Evolutionary conservation across 2,113 vertebrate species (phyloP).

Genomic region (Ondatra zibethicus): DNA sequence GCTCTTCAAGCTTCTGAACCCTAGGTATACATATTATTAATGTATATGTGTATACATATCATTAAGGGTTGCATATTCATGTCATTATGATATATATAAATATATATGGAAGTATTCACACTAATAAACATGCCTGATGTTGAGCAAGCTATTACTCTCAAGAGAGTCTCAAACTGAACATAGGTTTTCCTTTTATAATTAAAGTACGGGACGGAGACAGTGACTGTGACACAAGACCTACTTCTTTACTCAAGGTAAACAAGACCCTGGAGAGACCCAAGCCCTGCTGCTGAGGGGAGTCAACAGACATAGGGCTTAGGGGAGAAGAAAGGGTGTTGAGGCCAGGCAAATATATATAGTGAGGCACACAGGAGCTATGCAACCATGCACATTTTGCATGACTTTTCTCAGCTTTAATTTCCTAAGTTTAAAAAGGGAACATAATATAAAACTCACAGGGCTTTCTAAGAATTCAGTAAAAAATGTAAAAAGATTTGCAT

Average conservation of each 20-base stretch:
- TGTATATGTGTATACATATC: neutral
- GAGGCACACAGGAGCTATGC: neutral
- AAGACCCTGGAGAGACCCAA: neutral
- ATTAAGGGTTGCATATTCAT: neutral
- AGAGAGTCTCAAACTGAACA: slow-evolving; percentile 20
- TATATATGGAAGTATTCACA: neutral
- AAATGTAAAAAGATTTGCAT: neutral
- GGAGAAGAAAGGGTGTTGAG: neutral
- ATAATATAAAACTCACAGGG: neutral
- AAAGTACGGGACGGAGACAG: neutral
- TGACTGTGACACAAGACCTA: neutral
- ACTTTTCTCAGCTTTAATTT: neutral
- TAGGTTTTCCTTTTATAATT: slow-evolving; percentile 24
- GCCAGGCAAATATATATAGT: neutral
- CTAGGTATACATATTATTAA: neutral
- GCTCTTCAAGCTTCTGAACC: neutral
- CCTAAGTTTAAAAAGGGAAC: neutral
- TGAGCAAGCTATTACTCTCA: neutral
- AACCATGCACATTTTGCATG: neutral
- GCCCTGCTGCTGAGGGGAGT: neutral
- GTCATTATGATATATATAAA: neutral
- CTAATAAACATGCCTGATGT: neutral
- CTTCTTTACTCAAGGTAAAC: neutral
- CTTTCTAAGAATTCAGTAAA: slow-evolving; percentile 34
- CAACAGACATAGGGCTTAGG: neutral